Percentiles rank a stretch among this genome's conserved stretches.
phyloP scores from a whole-genome alignment of 2,888 invertebrate genomes.

The Pteria penguin region DNA sequence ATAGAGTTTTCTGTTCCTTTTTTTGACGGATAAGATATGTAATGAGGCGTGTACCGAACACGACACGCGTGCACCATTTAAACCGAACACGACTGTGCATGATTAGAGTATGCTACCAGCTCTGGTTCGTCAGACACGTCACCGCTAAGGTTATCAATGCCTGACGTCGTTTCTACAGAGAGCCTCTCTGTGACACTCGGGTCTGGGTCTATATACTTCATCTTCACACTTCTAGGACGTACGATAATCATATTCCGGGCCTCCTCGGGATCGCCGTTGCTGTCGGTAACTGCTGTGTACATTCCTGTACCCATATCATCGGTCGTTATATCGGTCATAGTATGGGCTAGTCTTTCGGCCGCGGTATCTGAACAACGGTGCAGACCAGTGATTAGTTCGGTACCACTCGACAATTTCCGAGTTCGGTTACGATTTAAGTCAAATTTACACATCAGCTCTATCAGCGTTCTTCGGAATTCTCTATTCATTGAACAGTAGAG shows the following conservation, averaged over 20 bases:
- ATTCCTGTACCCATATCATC: slow-evolving; percentile 17
- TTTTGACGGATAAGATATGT: no score
- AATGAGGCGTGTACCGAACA: no score
- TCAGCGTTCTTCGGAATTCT: slow-evolving; percentile 87
- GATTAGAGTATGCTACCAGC: neutral
- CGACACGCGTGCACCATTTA: no score
- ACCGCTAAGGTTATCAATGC: neutral
- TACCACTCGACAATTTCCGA: slow-evolving; percentile 9
- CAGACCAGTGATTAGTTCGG: slow-evolving; percentile 7
- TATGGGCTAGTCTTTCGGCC: neutral
- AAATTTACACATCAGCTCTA: slow-evolving; percentile 45
- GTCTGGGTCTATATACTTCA: neutral
- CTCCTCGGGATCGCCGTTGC: neutral
- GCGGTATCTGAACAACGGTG: neutral
- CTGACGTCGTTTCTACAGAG: neutral
- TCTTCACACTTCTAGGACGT: neutral
- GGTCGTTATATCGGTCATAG: slow-evolving; percentile 7
- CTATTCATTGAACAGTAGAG: slow-evolving; percentile 96
- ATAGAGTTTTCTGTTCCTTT: no score
- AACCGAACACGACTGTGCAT: neutral
- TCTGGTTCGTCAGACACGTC: neutral
- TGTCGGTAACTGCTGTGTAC: neutral
- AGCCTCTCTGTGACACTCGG: neutral
- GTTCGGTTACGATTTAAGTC: neutral
- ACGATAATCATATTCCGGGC: neutral